These are phyloP conservation scores for Augochlora pura DNA, from an alignment of 1,140 invertebrate genomes.

Conservation along the genomic window DNA sequence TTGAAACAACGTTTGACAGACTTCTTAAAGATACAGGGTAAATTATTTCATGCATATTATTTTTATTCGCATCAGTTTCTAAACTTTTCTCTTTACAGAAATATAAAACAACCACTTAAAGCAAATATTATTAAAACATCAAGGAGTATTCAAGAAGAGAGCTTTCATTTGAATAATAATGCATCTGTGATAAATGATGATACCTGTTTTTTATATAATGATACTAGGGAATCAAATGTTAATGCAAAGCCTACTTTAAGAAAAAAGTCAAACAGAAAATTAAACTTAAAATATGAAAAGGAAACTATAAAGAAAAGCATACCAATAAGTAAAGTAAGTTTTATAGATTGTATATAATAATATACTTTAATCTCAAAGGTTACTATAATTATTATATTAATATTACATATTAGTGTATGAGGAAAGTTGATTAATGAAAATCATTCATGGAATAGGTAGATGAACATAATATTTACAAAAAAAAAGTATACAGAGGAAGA, in stretches of 20 bases:
- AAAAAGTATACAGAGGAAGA: neutral
- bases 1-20: conserved; percentile 69
- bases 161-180: neutral
- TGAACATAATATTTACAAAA: neutral
- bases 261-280: no score
- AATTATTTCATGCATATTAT: conserved; percentile 14
- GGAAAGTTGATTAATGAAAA: conserved; percentile 11
- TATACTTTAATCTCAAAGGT: neutral
- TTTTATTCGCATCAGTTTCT: neutral
- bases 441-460: conserved; percentile 8
- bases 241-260: no score
- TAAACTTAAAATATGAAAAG: neutral
- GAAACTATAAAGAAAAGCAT: neutral
- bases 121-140: neutral
- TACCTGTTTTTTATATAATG: neutral
- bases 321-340: neutral
- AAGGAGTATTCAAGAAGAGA: neutral
- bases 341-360: neutral
- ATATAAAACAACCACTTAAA: conserved; percentile 21
- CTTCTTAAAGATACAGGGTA: conserved; percentile 61
- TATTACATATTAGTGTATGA: neutral
- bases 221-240: neutral
- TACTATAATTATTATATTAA: no score
- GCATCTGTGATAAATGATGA: neutral
- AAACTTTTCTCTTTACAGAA: conserved; percentile 35